Conservation (phyloP, 2,113 vertebrate species). For the Crocuta crocuta region DNA sequence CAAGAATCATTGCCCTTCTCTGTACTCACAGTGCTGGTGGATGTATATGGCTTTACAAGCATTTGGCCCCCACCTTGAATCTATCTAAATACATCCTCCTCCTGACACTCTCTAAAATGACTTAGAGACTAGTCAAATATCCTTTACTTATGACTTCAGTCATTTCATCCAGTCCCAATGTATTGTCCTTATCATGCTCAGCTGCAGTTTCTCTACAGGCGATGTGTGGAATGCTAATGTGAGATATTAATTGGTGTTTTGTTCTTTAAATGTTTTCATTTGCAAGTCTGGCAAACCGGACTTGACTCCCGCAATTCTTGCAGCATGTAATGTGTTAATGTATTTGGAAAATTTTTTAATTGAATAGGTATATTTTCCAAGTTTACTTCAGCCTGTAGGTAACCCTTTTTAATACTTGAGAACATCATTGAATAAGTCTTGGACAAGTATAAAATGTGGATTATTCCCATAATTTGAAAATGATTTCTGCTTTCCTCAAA, state of each 20-base stretch:
- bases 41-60: background rate
- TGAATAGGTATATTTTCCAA: background rate
- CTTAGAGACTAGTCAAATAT: background rate
- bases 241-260: slow-evolving; percentile 16
- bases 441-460: background rate
- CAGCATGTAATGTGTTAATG: background rate
- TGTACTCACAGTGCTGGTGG: background rate
- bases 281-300: background rate
- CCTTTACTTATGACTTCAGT: background rate
- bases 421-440: background rate
- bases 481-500: background rate
- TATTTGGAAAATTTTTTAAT: background rate
- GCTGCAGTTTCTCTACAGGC: background rate
- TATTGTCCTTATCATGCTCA: background rate
- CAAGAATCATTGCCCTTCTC: background rate
- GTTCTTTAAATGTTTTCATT: background rate
- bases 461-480: background rate
- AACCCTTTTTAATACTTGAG: background rate
- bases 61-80: background rate
- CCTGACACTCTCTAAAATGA: background rate
- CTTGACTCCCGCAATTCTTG: background rate
- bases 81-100: background rate
- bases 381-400: background rate
- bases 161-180: background rate
- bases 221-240: background rate